Conservation (phyloP, 2,113 vertebrate species). For the Alligator mississippiensis region DNA sequence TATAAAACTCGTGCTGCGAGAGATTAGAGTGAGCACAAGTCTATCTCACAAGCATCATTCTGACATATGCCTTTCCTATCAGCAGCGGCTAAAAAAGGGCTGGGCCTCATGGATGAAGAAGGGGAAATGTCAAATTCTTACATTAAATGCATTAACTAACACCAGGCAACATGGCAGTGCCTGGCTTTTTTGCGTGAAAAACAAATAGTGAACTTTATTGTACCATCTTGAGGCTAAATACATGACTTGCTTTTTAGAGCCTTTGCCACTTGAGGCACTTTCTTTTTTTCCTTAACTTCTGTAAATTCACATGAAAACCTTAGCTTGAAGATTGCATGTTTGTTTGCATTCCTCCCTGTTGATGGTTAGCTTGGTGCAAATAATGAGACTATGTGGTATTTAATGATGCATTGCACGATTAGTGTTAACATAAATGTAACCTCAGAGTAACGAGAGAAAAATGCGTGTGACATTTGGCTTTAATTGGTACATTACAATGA, state of each 20-base stretch:
- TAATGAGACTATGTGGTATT: too few relatives aligned
- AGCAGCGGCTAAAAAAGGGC: neutral
- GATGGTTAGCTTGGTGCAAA: too few relatives aligned
- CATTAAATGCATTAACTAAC: neutral
- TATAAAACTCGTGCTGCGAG: neutral
- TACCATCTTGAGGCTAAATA: neutral
- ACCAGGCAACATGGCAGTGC: neutral
- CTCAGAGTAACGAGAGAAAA: neutral
- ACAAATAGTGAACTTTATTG: neutral
- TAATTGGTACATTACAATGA: neutral
- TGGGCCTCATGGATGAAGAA: neutral
- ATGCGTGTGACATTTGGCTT: neutral
- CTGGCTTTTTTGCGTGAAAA: neutral
- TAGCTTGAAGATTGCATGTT: neutral
- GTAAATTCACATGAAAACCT: neutral
- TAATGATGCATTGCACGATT: neutral
- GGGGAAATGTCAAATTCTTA: neutral
- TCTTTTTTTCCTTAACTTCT: neutral
- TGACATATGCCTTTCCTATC: neutral
- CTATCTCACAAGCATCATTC: neutral
- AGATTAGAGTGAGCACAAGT: neutral
- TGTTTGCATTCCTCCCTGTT: too few relatives aligned
- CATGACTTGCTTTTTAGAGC: neutral
- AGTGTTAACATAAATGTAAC: neutral
- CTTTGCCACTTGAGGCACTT: neutral